Evolutionary conservation across 2,113 vertebrate species (phyloP).

Genomic region (Pantherophis guttatus): DNA sequence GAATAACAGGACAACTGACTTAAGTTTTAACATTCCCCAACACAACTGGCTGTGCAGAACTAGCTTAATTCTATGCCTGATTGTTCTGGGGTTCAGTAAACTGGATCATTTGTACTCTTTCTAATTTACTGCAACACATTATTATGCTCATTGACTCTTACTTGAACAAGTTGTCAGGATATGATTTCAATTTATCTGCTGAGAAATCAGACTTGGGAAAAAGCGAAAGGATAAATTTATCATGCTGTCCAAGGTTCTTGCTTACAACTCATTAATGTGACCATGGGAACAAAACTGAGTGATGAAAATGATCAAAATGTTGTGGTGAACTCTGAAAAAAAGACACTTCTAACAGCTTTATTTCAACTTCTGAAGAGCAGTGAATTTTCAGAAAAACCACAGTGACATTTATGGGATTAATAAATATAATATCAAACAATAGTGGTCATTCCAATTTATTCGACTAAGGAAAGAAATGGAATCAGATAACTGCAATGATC

Average conservation of each 20-base stretch:
- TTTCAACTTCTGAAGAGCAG: not conserved
- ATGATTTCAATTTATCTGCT: not conserved
- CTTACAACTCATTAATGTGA: not conserved
- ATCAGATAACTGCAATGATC: not conserved
- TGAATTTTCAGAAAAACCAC: not conserved
- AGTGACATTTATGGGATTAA: not conserved
- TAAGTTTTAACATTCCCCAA: not conserved
- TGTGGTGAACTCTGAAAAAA: not conserved
- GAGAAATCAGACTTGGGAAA: not conserved
- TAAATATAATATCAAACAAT: not conserved
- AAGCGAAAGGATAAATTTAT: accelerated
- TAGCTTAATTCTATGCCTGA: not conserved
- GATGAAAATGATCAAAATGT: not conserved
- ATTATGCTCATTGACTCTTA: not conserved
- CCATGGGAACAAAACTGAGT: not conserved
- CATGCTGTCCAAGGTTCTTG: not conserved
- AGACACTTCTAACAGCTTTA: not conserved
- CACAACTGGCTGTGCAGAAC: not conserved
- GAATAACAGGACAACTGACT: not conserved
- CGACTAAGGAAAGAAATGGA: not conserved
- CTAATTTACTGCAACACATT: not conserved
- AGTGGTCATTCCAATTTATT: not conserved
- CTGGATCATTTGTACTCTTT: not conserved
- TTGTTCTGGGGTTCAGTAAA: not conserved
- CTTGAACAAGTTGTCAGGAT: not conserved